Conservation (phyloP, 1,140 invertebrate genomes). For the Eurosta solidaginis region DNA sequence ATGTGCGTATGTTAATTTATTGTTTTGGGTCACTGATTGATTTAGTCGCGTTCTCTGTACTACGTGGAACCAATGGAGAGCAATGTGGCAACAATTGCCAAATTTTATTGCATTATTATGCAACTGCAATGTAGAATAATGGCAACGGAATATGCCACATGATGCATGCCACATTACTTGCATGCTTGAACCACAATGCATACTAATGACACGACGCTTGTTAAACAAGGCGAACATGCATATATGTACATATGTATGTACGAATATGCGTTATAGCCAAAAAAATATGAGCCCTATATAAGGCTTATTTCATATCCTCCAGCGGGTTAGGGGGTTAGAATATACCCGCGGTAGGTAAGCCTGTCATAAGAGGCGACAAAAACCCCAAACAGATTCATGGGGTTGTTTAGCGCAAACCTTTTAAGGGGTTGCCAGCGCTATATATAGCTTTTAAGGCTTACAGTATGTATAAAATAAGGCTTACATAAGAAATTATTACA, state of each 20-base stretch:
- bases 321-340: too few relatives aligned
- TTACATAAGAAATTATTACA: too few relatives aligned
- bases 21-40: background rate
- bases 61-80: background rate
- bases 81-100: background rate
- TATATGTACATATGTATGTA: background rate
- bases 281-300: background rate
- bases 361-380: too few relatives aligned
- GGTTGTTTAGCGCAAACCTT: too few relatives aligned
- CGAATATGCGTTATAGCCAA: background rate
- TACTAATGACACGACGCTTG: background rate
- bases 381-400: too few relatives aligned
- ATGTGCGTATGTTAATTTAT: background rate
- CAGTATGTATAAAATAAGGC: too few relatives aligned
- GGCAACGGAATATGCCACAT: background rate
- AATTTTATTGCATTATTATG: background rate
- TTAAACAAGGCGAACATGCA: background rate
- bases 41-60: background rate
- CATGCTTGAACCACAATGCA: constrained; percentile 6
- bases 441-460: too few relatives aligned
- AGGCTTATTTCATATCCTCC: too few relatives aligned
- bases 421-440: too few relatives aligned
- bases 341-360: too few relatives aligned
- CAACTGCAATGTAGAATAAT: background rate
- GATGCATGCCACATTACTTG: background rate